These are phyloP conservation scores for Chlamydotis undulata DNA, from an alignment of 2,113 vertebrate species.

Conservation along the genomic window DNA sequence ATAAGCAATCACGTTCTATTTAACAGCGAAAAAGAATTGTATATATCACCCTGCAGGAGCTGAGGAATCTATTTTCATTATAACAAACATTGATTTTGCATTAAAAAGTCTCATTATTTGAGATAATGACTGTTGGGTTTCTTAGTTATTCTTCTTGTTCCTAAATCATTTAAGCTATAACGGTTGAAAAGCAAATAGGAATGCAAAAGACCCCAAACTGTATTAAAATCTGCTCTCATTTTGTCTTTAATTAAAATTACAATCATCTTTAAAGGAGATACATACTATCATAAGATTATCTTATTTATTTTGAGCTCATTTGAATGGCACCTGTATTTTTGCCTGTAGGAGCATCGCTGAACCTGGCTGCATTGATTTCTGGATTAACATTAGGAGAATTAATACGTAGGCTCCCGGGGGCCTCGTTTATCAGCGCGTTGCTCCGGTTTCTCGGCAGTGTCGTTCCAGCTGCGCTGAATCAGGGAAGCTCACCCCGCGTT, in stretches of 20 bases:
- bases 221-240: not conserved
- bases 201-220: not conserved
- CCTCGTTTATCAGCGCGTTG: not conserved
- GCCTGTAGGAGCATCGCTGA: not conserved
- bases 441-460: accelerated
- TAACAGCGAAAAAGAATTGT: constrained; percentile 73
- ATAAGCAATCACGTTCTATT: constrained; percentile 73
- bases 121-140: constrained; percentile 80
- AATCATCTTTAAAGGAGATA: not conserved
- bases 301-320: not conserved
- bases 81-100: constrained; percentile 84
- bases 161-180: constrained; percentile 78
- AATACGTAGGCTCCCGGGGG: not conserved
- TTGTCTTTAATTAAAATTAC: not conserved
- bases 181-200: constrained; percentile 60
- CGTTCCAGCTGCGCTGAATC: accelerated
- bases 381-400: not conserved
- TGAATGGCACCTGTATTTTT: not conserved
- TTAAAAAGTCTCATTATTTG: constrained; percentile 84
- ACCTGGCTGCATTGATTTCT: not conserved
- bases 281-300: not conserved
- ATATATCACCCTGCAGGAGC: constrained; percentile 74
- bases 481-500: not conserved
- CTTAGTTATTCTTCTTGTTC: constrained; percentile 80
- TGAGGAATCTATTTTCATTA: constrained; percentile 83